Conservation (phyloP, 2,888 invertebrate species). For the Chromoteleia sp. region DNA sequence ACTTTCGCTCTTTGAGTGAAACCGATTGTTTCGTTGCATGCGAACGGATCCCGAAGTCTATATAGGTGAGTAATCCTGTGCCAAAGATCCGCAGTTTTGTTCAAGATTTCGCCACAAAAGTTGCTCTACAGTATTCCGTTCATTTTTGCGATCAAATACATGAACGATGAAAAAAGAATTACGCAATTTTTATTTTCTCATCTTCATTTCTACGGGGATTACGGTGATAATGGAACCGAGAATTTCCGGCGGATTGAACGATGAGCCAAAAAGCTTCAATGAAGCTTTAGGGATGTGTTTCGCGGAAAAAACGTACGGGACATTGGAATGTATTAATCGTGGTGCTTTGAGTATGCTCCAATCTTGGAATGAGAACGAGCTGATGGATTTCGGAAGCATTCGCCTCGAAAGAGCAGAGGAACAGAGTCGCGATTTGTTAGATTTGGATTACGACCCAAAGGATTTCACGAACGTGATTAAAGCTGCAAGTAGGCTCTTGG, state of each 20-base stretch:
- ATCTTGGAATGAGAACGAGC: constrained; percentile 80
- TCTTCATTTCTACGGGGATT: constrained; percentile 76
- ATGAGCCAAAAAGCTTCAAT: constrained; percentile 75
- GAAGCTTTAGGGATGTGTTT: constrained; percentile 78
- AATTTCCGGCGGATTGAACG: constrained; percentile 51
- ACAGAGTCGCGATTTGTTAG: constrained; percentile 88
- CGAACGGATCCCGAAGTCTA: constrained; percentile 79
- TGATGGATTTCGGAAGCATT: constrained; percentile 88
- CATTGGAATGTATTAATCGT: constrained; percentile 88
- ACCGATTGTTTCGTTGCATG: constrained; percentile 83
- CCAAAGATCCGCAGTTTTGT: constrained; percentile 78
- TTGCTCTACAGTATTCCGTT: constrained; percentile 10
- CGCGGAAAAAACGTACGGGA: constrained; percentile 74
- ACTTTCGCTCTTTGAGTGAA: constrained; percentile 83
- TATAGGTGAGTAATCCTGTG: constrained; percentile 76
- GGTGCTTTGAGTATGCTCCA: constrained; percentile 89
- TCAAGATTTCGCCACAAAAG: constrained; percentile 68
- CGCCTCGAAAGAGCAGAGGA: constrained; percentile 88
- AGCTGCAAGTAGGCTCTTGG: constrained; percentile 85
- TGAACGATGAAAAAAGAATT: constrained; percentile 75
- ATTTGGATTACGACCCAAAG: constrained; percentile 90
- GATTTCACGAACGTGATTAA: constrained; percentile 88
- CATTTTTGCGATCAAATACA: neutral
- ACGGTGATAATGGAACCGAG: constrained; percentile 80
- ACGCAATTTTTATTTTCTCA: constrained; percentile 72